These are phyloP conservation scores for Nothura maculosa DNA, from an alignment of 2,797 vertebrate genomes.

Conservation along the genomic window DNA sequence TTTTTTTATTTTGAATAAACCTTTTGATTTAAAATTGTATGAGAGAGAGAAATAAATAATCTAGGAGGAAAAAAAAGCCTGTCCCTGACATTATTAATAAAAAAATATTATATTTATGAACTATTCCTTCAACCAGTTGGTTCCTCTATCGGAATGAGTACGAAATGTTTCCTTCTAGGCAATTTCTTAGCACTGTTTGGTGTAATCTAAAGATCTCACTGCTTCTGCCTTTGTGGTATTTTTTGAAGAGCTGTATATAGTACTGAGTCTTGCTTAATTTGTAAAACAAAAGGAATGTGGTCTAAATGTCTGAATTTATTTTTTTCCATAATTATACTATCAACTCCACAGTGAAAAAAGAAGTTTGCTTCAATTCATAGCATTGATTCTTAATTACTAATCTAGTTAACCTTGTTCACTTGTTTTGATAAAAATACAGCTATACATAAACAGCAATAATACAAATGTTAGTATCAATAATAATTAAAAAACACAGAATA, in stretches of 20 bases:
- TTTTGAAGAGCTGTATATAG: background rate
- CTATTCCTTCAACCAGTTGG: background rate
- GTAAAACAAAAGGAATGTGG: background rate
- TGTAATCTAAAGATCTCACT: background rate
- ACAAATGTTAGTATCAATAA: background rate
- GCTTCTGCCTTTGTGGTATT: background rate
- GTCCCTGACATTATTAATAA: background rate
- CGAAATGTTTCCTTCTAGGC: accelerated
- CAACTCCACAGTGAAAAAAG: background rate
- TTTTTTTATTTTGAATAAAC: background rate
- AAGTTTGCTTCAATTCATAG: background rate
- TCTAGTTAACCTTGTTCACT: background rate
- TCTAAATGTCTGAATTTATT: background rate
- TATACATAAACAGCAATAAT: background rate
- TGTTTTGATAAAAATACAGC: background rate
- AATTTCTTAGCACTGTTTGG: background rate
- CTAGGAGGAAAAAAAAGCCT: background rate
- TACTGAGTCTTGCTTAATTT: background rate
- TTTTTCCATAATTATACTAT: background rate
- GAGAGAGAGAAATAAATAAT: background rate
- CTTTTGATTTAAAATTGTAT: background rate
- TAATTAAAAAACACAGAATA: background rate
- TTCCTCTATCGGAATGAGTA: background rate
- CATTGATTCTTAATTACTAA: background rate
- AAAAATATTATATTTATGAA: background rate